Percentiles rank a stretch among this genome's conserved stretches.
Conservation (phyloP, 2,888 invertebrate genomes). For the Sepioteuthis lessoniana region DNA sequence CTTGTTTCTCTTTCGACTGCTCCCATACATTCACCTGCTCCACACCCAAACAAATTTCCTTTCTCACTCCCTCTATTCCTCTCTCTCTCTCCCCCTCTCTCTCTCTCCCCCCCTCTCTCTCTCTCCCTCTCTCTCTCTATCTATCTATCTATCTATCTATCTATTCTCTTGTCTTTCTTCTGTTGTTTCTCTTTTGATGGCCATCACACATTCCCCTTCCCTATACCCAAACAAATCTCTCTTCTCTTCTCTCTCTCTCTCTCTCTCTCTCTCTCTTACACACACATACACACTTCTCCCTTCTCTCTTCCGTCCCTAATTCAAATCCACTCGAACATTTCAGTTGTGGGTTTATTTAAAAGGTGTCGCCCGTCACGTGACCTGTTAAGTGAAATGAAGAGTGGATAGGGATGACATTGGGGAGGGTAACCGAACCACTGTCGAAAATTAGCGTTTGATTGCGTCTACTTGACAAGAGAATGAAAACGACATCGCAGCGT, state of each 20-base stretch:
- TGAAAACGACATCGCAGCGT: conserved; percentile 33
- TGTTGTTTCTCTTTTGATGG: not conserved
- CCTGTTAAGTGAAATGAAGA: conserved; percentile 21
- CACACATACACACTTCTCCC: too few species aligned
- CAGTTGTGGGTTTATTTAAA: not conserved
- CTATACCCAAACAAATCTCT: not conserved
- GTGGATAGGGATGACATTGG: not conserved
- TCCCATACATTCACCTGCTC: too few species aligned
- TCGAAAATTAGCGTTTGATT: conserved; percentile 13
- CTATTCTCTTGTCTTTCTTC: not conserved
- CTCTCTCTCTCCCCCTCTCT: too few species aligned
- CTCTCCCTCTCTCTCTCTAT: too few species aligned
- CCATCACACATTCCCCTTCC: not conserved
- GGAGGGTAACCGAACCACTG: not conserved
- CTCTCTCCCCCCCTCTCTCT: too few species aligned
- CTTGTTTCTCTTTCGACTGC: too few species aligned
- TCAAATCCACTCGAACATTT: conserved; percentile 8
- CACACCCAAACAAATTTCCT: too few species aligned
- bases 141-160: too few species aligned
- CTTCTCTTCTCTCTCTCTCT: not conserved
- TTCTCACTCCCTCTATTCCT: too few species aligned
- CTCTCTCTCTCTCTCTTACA: not conserved
- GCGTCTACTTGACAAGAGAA: conserved; percentile 23
- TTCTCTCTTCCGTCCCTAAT: not conserved
- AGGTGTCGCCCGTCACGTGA: conserved; percentile 14